Evolutionary conservation across 35 echinoderm and acorn worm genomes (phyloP), one percentile per base, ranked within the genome.

Genomic region (Holothuria glaberrima): DNA sequence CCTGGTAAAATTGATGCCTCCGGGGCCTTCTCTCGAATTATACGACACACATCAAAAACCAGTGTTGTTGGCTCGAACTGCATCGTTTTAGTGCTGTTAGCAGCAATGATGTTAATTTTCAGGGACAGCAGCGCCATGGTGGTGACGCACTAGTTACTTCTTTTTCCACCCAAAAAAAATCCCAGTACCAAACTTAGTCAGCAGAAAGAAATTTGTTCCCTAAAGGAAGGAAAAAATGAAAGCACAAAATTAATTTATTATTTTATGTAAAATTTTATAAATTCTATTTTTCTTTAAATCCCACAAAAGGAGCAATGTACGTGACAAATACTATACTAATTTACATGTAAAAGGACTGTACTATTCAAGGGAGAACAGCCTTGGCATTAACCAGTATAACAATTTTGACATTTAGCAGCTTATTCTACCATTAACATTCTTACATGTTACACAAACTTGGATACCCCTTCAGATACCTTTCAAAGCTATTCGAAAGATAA

Each of bases 71-170:
- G 97, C 64, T 93, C 86, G 91, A 99, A 99, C 66, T 95, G 97
- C 88, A 99, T 94, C 19, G 97, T 93, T 85, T 95, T 99, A 20
- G 91, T 95, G 89, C 93, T 95, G 68, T 89, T 92, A 14, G 97
- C 91, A 86, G 81, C 45, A 18, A 94, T 93, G 56, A 99, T 93
- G 88, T 93, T 94, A 50, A 99, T 94, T 77, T 99, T 99, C 30
- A 99, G 72, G 38, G 97, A 92, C 27, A 94, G 71, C 75, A 90
- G 71, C 90, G 94, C 90, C 94, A 96, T 96, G 67, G 54, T 92
- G 90, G 69, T 70, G 85, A 84, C 80, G 80, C 80, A 61, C 58
- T 63, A 4, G 52, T 63, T 21, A 29, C 25, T 62, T 61, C 7
- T 18, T 27, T 9, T 59, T 61, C 33, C 80, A 22, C 56, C 48